Evolutionary conservation across 1,140 invertebrate genomes (phyloP).

Genomic region (silkworm (Bombyx mori)): DNA sequence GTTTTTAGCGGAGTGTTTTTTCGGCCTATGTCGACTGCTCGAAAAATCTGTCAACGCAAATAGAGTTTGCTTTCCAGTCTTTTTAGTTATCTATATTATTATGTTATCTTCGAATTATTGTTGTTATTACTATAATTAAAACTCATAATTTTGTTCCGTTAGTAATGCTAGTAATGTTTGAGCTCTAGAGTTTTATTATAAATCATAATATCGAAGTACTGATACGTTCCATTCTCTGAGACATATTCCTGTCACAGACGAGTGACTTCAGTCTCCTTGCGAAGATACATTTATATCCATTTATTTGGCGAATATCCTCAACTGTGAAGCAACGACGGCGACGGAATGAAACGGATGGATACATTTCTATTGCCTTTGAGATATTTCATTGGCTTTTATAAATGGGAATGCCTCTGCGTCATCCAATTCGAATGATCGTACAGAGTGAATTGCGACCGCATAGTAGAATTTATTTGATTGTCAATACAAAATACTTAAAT

Average conservation of each 20-base stretch:
- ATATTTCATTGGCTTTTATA: constrained; percentile 30
- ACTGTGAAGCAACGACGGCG: constrained; percentile 13
- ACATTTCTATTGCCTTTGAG: constrained; percentile 24
- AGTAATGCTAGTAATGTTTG: no score
- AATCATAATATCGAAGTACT: constrained; percentile 1
- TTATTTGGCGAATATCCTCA: constrained; percentile 23
- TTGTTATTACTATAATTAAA: no score
- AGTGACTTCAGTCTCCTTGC: constrained; percentile 17
- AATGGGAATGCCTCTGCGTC: constrained; percentile 19
- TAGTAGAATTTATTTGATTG: no score
- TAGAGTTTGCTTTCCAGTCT: neutral
- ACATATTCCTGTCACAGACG: constrained; percentile 16
- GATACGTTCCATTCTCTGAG: constrained; percentile 6
- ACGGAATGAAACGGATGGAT: constrained; percentile 21
- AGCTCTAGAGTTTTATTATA: no score
- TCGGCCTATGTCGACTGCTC: neutral
- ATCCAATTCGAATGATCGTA: constrained; percentile 15
- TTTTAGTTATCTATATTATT: no score
- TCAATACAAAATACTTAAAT: no score
- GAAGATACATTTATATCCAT: constrained; percentile 26
- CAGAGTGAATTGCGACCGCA: constrained; percentile 13
- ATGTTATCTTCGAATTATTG: no score
- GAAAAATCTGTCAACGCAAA: neutral
- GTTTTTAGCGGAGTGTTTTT: neutral
- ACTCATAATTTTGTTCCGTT: no score